A percentile compares a stretch with the other conserved stretches of the same genome.
Evolutionary conservation across 2,797 vertebrate genomes (phyloP).

Genomic region (Mionectes olivaceus): DNA sequence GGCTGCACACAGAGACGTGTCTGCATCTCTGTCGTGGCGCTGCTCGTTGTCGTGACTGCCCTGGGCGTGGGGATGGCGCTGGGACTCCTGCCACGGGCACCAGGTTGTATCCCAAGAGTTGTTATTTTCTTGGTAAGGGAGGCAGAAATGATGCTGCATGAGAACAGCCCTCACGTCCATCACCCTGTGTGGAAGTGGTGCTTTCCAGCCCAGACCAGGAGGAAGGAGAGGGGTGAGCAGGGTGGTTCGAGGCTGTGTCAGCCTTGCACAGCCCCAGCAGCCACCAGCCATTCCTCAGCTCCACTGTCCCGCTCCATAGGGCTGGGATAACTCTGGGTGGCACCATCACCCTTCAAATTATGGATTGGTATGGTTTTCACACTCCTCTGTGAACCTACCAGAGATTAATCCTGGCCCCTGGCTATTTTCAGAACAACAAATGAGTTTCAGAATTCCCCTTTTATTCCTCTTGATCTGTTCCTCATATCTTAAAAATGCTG

Average conservation of each 20-base stretch:
- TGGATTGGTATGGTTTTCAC: neutral
- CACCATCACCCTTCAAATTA: neutral
- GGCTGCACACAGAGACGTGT: constrained; percentile 38
- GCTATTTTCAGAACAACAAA: neutral
- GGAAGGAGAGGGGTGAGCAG: neutral
- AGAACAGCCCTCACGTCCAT: neutral
- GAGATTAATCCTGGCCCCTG: neutral
- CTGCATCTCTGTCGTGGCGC: constrained; percentile 39
- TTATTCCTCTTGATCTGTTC: neutral
- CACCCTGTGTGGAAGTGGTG: rapidly evolving
- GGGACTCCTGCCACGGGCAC: constrained; percentile 33
- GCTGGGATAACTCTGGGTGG: neutral
- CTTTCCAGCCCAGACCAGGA: neutral
- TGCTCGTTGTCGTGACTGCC: constrained; percentile 38
- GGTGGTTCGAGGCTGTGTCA: neutral
- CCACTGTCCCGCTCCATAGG: neutral
- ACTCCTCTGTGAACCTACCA: neutral
- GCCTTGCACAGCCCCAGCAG: neutral
- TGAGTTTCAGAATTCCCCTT: neutral
- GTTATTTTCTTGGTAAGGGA: rapidly evolving
- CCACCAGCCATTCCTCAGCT: neutral
- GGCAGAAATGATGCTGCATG: neutral
- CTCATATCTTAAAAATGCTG: neutral
- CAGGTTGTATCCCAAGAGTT: constrained; percentile 60
- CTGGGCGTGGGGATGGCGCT: neutral